Base-by-base conservation (phyloP, 2,888 invertebrate species). In the Tetragonula carbonaria region DNA sequence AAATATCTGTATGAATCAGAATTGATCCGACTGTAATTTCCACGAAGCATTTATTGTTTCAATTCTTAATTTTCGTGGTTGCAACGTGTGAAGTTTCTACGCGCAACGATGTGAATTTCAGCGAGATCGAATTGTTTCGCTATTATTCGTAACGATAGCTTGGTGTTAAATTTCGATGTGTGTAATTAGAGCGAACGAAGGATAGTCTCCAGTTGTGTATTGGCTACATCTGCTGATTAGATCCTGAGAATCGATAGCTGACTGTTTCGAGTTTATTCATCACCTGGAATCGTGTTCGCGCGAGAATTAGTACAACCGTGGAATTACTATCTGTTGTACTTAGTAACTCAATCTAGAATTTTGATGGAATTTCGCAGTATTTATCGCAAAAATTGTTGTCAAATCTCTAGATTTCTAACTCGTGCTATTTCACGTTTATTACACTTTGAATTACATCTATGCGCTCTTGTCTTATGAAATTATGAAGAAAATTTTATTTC, bases 161-260 rank as follows among this genome's bases (percentile, higher is more conserved):
- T 18, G 4, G 38, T 38, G 14, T 65, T 38, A 65, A 65, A 28
- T 28, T 65, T 65, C 65, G 38, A 65, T 65, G 38, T 13, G 14
- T 59, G 57, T 59, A 65, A 65, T 65, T 65, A 65, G 65, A 33
- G 6, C 65, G 65, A 38, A 65, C 65, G 65, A 65, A 21, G 21
- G 65, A 65, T 38, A 65, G 33, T 65, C 38, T 33, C 57, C 1
- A n/a, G 57, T 14, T 23, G 23, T 65, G 5, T 33, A 65, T 65
- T 33, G 38, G 33, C 21, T 38, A 33, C 21, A 38, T 65, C 18
- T 21, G 33, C 13, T 33, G 38, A 18, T 16, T 65, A 33, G 65
- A 65, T 65, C 65, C 21, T 13, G 14, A 4, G 33, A 33, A 65
- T 65, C 65, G 65, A 65, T 65, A 65, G 5, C 65, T 33, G 5